phyloP scores from a whole-genome alignment of 2,113 vertebrate species.

The Odontophorus gujanensis region DNA sequence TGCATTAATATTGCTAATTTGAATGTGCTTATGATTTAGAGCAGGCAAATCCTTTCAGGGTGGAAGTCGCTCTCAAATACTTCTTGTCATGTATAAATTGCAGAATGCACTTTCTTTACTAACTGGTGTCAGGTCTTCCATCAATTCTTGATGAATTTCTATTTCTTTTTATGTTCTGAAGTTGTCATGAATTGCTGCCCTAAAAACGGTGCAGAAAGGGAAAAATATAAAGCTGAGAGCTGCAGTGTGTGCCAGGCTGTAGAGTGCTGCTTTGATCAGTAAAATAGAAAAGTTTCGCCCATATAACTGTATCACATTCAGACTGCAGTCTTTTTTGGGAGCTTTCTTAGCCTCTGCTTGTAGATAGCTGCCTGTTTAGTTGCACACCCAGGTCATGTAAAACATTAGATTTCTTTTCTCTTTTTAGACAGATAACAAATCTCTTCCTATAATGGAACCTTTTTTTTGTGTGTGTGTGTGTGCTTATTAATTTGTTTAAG shows the following conservation, averaged over 20 bases:
- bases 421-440: not conserved
- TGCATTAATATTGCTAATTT: not conserved
- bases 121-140: not conserved
- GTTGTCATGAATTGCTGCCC: not conserved
- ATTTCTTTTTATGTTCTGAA: not conserved
- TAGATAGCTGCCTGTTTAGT: not conserved
- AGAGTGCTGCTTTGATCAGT: conserved; percentile 14
- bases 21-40: not conserved
- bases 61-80: not conserved
- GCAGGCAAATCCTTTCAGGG: not conserved
- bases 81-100: not conserved
- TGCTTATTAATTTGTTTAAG: not conserved
- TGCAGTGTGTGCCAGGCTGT: not conserved
- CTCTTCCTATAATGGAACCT: not conserved
- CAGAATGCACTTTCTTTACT: not conserved
- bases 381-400: not conserved
- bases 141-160: not conserved
- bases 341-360: not conserved
- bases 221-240: not conserved
- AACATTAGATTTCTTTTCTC: not conserved
- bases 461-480: not conserved
- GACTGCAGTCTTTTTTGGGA: not conserved
- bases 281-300: not conserved
- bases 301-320: not conserved
- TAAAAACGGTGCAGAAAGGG: not conserved